phyloP scores from a whole-genome alignment of 2,888 invertebrate species.

The Cantharis lateralis region DNA sequence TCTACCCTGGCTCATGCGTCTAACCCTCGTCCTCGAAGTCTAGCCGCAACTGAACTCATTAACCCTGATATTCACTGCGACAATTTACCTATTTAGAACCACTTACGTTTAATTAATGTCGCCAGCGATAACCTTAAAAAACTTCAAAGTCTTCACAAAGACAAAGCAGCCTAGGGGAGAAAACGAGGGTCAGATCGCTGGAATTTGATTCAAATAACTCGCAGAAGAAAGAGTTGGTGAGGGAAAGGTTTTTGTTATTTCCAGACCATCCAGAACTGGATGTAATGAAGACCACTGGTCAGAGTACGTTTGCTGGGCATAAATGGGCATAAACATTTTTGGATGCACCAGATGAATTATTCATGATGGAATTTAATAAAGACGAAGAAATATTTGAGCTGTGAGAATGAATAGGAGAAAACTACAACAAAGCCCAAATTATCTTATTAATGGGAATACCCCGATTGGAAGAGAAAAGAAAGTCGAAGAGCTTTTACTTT shows the following conservation, averaged over 20 bases:
- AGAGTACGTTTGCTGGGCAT: no score
- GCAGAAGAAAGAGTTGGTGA: background rate
- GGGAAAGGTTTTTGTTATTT: background rate
- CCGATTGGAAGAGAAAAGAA: background rate
- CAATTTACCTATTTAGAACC: slow-evolving; percentile 33
- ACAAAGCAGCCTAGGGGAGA: background rate
- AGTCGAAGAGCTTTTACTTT: background rate
- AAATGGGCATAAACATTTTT: background rate
- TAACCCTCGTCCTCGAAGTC: slow-evolving; percentile 52
- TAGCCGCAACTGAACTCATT: slow-evolving; percentile 36
- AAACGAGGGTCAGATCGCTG: background rate
- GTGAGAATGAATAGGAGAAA: background rate
- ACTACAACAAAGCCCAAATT: background rate
- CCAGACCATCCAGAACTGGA: background rate
- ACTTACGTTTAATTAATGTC: slow-evolving; percentile 17
- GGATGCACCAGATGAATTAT: background rate
- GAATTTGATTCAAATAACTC: background rate
- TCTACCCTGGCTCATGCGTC: slow-evolving; percentile 57
- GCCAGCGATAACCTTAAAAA: background rate
- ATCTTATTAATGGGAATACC: background rate
- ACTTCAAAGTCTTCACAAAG: background rate
- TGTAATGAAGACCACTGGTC: no score
- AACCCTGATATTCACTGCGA: slow-evolving; percentile 34
- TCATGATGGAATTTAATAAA: background rate
- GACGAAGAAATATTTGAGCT: background rate